Percentiles rank a stretch among this genome's conserved stretches.
Conservation (phyloP, 2,888 invertebrate species). For the Chrysina gloriosa region DNA sequence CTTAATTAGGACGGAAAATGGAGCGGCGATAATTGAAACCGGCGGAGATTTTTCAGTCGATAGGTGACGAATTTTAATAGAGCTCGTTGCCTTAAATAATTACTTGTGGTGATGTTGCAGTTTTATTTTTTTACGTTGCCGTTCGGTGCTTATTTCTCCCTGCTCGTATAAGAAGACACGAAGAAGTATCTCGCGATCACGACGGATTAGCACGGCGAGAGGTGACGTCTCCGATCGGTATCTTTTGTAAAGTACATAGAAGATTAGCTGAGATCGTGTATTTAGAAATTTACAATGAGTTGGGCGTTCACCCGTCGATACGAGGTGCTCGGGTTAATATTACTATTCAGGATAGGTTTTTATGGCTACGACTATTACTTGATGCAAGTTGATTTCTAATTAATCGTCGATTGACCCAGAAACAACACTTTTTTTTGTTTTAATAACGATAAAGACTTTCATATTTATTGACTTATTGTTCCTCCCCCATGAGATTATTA, state of each 20-base stretch:
- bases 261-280: constrained; percentile 27
- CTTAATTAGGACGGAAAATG: constrained; percentile 34
- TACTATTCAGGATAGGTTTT: no score
- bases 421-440: no score
- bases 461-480: no score
- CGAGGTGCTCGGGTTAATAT: no score
- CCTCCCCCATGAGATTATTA: no score
- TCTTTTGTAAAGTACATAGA: constrained; percentile 23
- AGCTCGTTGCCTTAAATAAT: constrained; percentile 6
- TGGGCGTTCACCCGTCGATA: constrained; percentile 4
- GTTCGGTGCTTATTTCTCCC: neutral
- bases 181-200: neutral
- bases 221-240: constrained; percentile 19
- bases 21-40: constrained; percentile 27
- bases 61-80: constrained; percentile 33
- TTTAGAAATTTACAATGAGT: constrained; percentile 20
- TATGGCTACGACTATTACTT: no score
- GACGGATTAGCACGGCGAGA: neutral
- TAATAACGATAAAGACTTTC: no score
- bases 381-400: no score
- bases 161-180: neutral
- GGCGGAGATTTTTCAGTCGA: constrained; percentile 27
- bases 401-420: no score
- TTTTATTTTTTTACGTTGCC: neutral
- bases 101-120: constrained; percentile 26